Evolutionary conservation across 2,888 invertebrate species (phyloP).

Genomic region (Drosophila algonquin): DNA sequence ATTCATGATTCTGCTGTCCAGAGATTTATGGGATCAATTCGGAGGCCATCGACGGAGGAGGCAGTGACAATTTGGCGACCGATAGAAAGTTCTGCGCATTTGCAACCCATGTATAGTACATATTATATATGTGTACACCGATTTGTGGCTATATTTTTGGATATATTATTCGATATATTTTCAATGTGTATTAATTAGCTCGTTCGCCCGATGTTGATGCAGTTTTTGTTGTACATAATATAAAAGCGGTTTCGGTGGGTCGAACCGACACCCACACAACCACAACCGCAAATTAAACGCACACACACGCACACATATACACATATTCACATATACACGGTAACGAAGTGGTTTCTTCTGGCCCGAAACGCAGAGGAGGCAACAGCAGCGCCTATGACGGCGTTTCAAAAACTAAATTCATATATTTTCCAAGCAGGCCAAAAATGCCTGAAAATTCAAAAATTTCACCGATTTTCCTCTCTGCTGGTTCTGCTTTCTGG

Average conservation of each 20-base stretch:
- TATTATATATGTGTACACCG: constrained; percentile 23
- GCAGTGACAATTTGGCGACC: constrained; percentile 30
- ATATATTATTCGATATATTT: constrained; percentile 31
- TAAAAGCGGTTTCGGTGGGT: constrained; percentile 22
- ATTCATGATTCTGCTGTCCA: constrained; percentile 40
- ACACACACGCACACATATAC: constrained; percentile 16
- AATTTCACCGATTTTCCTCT: constrained; percentile 33
- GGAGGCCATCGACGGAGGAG: constrained; percentile 2
- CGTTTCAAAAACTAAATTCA: constrained; percentile 77
- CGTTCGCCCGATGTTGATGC: constrained; percentile 32
- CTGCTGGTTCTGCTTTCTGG: constrained; percentile 16
- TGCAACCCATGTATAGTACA: constrained; percentile 2
- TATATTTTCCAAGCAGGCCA: constrained; percentile 68
- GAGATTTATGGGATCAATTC: constrained; percentile 42
- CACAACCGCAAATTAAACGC: constrained; percentile 27
- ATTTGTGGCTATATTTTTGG: constrained; percentile 42
- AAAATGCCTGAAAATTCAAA: constrained; percentile 61
- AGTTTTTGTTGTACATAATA: constrained; percentile 38
- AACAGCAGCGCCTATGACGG: constrained; percentile 74
- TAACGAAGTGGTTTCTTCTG: constrained; percentile 37
- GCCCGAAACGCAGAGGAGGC: constrained; percentile 38
- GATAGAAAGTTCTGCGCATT: constrained; percentile 27
- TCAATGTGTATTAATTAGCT: constrained; percentile 45
- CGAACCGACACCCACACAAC: constrained; percentile 52
- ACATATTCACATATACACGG: constrained; percentile 14